These are phyloP conservation scores for Automeris io DNA, from an alignment of 2,888 invertebrate species.

Conservation along the genomic window DNA sequence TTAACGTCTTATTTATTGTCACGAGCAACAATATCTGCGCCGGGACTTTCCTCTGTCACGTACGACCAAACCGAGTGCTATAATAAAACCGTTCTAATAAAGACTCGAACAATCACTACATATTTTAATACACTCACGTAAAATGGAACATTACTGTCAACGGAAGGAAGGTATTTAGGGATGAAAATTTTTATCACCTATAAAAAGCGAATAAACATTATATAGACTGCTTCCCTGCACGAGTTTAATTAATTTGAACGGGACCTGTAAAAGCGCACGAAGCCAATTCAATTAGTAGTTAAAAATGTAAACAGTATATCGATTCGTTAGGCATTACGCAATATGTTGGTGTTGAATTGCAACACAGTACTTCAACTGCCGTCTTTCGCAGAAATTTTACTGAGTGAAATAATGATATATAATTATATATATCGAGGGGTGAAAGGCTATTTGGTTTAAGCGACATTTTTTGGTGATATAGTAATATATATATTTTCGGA, in stretches of 20 bases:
- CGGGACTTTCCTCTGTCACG: slow-evolving; percentile 27
- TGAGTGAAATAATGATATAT: too few species aligned
- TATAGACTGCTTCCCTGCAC: slow-evolving; percentile 27
- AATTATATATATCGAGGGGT: too few species aligned
- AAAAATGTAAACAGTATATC: slow-evolving; percentile 42
- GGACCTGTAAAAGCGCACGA: slow-evolving; percentile 38
- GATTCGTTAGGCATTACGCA: slow-evolving; percentile 24
- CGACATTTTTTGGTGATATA: too few species aligned
- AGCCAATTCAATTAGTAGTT: slow-evolving; percentile 55
- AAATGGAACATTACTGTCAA: slow-evolving; percentile 24
- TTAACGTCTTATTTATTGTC: slow-evolving; percentile 73
- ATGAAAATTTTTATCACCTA: slow-evolving; percentile 39
- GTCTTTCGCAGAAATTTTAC: too few species aligned
- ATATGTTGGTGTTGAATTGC: slow-evolving; percentile 19
- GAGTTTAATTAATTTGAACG: slow-evolving; percentile 55
- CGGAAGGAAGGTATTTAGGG: slow-evolving; percentile 20
- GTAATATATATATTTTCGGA: too few species aligned
- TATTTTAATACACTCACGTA: slow-evolving; percentile 36
- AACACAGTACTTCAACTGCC: too few species aligned
- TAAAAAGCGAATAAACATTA: slow-evolving; percentile 37
- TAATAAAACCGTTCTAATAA: slow-evolving; percentile 44
- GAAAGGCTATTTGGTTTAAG: too few species aligned
- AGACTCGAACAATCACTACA: slow-evolving; percentile 32
- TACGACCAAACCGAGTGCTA: slow-evolving; percentile 25
- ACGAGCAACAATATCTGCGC: slow-evolving; percentile 53